These are phyloP conservation scores for Arctocebus calabarensis DNA, from an alignment of 2,797 vertebrate genomes.

Conservation along the genomic window DNA sequence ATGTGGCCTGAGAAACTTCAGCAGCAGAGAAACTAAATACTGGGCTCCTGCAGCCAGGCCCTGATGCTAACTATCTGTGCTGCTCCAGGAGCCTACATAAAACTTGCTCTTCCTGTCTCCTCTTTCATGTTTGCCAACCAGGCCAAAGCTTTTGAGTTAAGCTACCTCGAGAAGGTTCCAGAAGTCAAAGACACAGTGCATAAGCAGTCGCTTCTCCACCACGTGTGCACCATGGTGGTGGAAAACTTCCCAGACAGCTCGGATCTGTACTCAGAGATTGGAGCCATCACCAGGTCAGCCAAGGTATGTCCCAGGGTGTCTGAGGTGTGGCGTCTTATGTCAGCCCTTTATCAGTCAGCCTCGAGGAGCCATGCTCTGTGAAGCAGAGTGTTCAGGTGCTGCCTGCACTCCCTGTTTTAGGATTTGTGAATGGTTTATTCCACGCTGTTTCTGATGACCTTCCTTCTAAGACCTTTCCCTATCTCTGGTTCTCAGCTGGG, in stretches of 20 bases:
- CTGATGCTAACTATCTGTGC: not conserved
- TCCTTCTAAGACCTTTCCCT: constrained; percentile 70
- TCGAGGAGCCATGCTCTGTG: not conserved
- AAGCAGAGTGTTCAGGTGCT: constrained; percentile 10
- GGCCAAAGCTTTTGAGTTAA: constrained; percentile 99
- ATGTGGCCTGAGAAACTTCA: not conserved
- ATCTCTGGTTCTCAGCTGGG: constrained; percentile 43
- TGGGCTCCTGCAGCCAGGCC: not conserved
- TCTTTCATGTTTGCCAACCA: constrained; percentile 79
- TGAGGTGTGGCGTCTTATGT: not conserved
- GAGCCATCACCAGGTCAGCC: constrained; percentile 96
- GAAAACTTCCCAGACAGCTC: constrained; percentile 98
- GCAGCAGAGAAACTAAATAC: not conserved
- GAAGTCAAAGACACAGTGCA: constrained; percentile 99
- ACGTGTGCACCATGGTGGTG: constrained; percentile 96
- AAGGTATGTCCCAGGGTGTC: constrained; percentile 90
- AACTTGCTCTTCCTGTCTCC: constrained; percentile 21
- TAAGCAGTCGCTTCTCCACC: constrained; percentile 98
- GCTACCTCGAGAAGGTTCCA: constrained; percentile 98
- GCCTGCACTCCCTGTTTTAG: not conserved
- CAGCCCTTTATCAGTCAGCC: not conserved
- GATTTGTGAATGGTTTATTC: not conserved
- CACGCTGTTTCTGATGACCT: constrained; percentile 57
- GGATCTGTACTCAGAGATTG: constrained; percentile 98
- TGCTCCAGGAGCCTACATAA: not conserved